Evolutionary conservation across 2,113 vertebrate genomes (phyloP).

Genomic region (Toxotes chatareus): DNA sequence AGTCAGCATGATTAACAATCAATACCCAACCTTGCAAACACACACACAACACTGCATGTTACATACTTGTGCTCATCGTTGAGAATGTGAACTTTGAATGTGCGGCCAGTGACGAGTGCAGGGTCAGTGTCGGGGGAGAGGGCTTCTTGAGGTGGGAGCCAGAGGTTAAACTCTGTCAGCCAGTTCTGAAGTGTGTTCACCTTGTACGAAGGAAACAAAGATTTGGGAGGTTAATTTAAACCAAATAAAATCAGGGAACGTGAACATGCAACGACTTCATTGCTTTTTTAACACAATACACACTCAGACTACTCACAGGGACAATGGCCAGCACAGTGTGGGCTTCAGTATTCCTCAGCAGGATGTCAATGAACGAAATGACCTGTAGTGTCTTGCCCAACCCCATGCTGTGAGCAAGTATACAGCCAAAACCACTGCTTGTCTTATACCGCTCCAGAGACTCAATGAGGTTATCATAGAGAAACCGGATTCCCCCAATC

Average conservation of each 20-base stretch:
- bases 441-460: constrained; percentile 95
- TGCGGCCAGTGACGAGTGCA: constrained; percentile 85
- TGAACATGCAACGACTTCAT: not conserved
- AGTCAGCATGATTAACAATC: not conserved
- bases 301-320: constrained; percentile 88
- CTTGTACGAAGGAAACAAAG: constrained; percentile 73
- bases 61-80: constrained; percentile 98
- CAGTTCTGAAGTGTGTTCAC: constrained; percentile 99
- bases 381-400: constrained; percentile 97
- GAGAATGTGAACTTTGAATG: constrained; percentile 95
- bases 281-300: not conserved
- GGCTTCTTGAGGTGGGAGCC: constrained; percentile 93
- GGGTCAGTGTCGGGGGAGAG: constrained; percentile 90
- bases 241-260: not conserved
- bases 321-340: constrained; percentile 97
- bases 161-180: constrained; percentile 97
- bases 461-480: constrained; percentile 98
- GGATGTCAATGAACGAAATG: constrained; percentile 97
- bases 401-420: constrained; percentile 99
- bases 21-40: not conserved
- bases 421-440: constrained; percentile 98
- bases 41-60: not conserved
- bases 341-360: constrained; percentile 94
- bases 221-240: not conserved
- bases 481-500: constrained; percentile 97